Evolutionary conservation across 1,140 invertebrate species (phyloP).

Genomic region (Ceratina calcarata): DNA sequence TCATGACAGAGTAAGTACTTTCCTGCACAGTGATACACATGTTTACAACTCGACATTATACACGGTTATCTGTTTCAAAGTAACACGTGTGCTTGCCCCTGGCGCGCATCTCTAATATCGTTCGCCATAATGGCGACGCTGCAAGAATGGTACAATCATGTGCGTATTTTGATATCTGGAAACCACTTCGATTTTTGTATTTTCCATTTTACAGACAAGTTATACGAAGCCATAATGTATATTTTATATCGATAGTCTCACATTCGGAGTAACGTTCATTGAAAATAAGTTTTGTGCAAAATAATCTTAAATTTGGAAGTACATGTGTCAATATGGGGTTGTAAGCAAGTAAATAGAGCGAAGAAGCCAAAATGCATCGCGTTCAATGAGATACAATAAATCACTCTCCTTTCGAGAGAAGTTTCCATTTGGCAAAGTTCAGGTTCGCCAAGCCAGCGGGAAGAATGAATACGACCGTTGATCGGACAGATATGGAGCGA

Average conservation of each 20-base stretch:
- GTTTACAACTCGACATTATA: slow-evolving; percentile 38
- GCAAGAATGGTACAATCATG: slow-evolving; percentile 32
- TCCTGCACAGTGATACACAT: slow-evolving; percentile 29
- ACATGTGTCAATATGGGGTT: not conserved
- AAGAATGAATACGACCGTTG: slow-evolving; percentile 26
- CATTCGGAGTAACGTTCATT: not conserved
- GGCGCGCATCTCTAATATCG: slow-evolving; percentile 47
- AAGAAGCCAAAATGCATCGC: not conserved
- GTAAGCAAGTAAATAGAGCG: not conserved
- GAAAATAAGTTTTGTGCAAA: not conserved
- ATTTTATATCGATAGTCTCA: too few species aligned
- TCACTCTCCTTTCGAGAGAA: slow-evolving; percentile 37
- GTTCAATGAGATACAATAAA: slow-evolving; percentile 3
- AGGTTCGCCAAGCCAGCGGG: not conserved
- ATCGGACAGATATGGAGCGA: slow-evolving; percentile 28
- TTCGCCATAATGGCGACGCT: slow-evolving; percentile 26
- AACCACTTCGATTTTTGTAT: not conserved
- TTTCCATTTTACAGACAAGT: not conserved
- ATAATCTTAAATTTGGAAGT: not conserved
- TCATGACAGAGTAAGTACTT: slow-evolving; percentile 34
- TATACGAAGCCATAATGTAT: too few species aligned
- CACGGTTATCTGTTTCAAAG: slow-evolving; percentile 43
- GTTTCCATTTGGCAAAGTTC: slow-evolving; percentile 37
- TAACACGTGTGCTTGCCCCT: slow-evolving; percentile 35
- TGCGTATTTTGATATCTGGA: not conserved